Percentiles rank a stretch among this genome's conserved stretches.
Conservation (phyloP, 1,140 invertebrate species). For the Riptortus pedestris region DNA sequence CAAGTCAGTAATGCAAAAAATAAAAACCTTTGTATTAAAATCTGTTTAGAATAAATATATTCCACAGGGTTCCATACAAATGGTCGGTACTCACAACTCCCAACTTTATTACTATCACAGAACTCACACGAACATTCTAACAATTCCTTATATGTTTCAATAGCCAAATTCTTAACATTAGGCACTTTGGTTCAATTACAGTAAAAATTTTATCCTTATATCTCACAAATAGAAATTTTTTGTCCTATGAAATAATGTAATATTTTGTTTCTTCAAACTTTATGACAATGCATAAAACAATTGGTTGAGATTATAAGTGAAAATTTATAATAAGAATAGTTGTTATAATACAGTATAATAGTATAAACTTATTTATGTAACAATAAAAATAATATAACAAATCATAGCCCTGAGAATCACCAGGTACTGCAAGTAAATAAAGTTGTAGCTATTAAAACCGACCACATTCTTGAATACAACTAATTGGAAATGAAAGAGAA, state of each 20-base stretch:
- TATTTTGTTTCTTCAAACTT: no score
- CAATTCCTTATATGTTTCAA: no score
- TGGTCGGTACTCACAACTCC: conserved; percentile 21
- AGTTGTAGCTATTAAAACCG: conserved; percentile 25
- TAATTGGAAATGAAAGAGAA: conserved; percentile 15
- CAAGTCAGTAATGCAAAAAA: conserved; percentile 24
- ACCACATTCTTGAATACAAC: conserved; percentile 16
- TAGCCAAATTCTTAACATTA: conserved; percentile 13
- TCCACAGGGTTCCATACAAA: background rate
- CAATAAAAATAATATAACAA: no score
- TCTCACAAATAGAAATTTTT: background rate
- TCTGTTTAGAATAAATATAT: conserved; percentile 27
- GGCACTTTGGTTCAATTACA: conserved; percentile 24
- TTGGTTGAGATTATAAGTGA: no score
- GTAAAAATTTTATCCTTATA: background rate
- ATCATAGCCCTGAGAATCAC: no score
- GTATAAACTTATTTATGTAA: no score
- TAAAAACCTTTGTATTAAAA: conserved; percentile 24
- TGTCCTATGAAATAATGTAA: no score
- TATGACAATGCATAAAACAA: no score
- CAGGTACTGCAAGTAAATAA: no score
- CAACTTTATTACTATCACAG: conserved; percentile 21
- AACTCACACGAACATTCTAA: no score
- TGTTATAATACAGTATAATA: no score
- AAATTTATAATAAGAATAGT: no score